Conservation (phyloP, 2,888 invertebrate genomes). For the Fragum fragum region DNA sequence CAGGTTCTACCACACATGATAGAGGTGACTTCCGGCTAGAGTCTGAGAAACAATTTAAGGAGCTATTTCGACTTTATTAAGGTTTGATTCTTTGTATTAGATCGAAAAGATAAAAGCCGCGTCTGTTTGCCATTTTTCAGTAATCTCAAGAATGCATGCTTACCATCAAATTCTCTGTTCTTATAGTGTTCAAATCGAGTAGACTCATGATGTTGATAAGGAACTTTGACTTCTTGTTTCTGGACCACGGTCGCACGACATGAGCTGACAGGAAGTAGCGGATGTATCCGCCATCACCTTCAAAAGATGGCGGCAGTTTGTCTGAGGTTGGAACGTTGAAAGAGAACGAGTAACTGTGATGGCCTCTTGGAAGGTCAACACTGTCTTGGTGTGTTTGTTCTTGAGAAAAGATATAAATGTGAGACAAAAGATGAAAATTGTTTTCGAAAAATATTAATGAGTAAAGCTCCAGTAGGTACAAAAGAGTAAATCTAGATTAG, state of each 20-base stretch:
- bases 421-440: background rate
- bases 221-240: background rate
- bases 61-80: too few species aligned
- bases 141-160: too few species aligned
- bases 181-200: background rate
- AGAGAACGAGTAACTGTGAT: background rate
- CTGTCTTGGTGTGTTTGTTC: background rate
- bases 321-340: background rate
- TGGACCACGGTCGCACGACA: background rate
- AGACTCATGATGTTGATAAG: background rate
- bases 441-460: background rate
- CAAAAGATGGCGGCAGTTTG: slow-evolving; percentile 2
- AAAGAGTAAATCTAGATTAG: too few species aligned
- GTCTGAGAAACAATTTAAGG: too few species aligned
- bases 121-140: too few species aligned
- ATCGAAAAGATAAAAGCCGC: too few species aligned
- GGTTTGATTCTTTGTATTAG: too few species aligned
- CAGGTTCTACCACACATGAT: too few species aligned
- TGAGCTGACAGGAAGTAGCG: background rate
- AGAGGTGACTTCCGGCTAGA: too few species aligned
- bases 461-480: too few species aligned
- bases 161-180: background rate
- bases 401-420: background rate
- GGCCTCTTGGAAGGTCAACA: background rate
- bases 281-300: background rate